Evolutionary conservation across 2,797 vertebrate species (phyloP).

Genomic region (Pangasius sanitwongsei): DNA sequence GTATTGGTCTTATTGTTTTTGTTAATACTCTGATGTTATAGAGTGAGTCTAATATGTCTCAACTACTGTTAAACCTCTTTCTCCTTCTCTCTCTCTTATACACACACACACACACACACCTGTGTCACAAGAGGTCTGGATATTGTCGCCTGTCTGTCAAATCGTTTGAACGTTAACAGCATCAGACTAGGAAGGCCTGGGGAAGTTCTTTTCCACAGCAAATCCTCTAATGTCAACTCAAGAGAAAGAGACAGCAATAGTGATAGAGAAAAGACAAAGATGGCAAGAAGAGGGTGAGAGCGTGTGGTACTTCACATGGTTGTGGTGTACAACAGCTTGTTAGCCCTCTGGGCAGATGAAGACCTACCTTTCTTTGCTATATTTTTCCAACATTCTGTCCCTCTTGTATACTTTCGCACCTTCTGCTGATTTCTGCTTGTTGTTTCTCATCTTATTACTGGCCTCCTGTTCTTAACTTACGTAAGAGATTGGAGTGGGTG

Average conservation of each 20-base stretch:
- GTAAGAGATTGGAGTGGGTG: conserved; percentile 28
- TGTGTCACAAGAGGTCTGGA: conserved; percentile 51
- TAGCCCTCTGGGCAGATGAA: conserved; percentile 45
- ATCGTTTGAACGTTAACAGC: conserved; percentile 44
- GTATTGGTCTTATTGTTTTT: not conserved
- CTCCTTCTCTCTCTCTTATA: not conserved
- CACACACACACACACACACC: not conserved
- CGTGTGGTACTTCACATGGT: conserved; percentile 29
- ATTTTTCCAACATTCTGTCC: conserved; percentile 29
- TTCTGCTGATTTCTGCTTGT: conserved; percentile 35
- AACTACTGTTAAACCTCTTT: not conserved
- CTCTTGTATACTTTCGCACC: conserved; percentile 30
- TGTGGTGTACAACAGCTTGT: conserved; percentile 46
- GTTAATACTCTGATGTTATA: not conserved
- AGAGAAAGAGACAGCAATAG: conserved; percentile 6
- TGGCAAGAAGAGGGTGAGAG: conserved; percentile 16
- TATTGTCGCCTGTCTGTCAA: conserved; percentile 56
- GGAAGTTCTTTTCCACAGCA: conserved; percentile 44
- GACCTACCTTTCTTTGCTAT: conserved; percentile 34
- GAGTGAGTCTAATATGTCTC: not conserved
- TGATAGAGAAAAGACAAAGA: not conserved
- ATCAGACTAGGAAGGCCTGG: conserved; percentile 41
- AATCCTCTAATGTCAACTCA: conserved; percentile 10
- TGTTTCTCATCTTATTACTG: conserved; percentile 34
- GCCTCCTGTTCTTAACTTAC: conserved; percentile 42